These are phyloP conservation scores for Drosophila lacertosa DNA, from an alignment of 1,140 invertebrate species.

Conservation along the genomic window DNA sequence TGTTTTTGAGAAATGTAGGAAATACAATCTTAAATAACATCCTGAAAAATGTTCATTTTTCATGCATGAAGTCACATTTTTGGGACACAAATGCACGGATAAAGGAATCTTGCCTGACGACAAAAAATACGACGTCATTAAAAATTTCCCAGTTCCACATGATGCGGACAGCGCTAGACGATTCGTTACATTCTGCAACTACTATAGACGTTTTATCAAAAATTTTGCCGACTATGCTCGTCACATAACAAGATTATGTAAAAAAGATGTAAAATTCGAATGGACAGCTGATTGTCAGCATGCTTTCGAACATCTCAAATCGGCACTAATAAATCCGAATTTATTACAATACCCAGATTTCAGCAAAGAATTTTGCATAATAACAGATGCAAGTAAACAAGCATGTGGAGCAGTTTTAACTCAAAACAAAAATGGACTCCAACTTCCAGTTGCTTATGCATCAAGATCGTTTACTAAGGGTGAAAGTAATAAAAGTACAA, in stretches of 20 bases:
- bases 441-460: not conserved
- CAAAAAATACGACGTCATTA: too few relatives aligned
- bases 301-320: conserved; percentile 1
- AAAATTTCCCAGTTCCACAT: too few relatives aligned
- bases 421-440: not conserved
- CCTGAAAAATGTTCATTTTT: too few relatives aligned
- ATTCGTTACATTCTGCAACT: too few relatives aligned
- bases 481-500: not conserved
- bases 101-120: too few relatives aligned
- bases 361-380: conserved; percentile 3
- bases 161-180: too few relatives aligned
- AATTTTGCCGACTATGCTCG: too few relatives aligned
- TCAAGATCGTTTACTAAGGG: not conserved
- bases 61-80: too few relatives aligned
- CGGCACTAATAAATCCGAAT: not conserved
- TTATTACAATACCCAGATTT: conserved; percentile 1
- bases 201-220: too few relatives aligned
- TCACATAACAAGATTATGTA: conserved; percentile 5
- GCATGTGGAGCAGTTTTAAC: not conserved
- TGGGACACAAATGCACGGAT: too few relatives aligned
- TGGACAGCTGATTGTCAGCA: conserved; percentile 17
- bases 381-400: not conserved
- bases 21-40: too few relatives aligned
- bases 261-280: conserved; percentile 5
- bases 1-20: too few relatives aligned